Conservation (phyloP, 2,888 invertebrate species). For the Boloria selene region DNA sequence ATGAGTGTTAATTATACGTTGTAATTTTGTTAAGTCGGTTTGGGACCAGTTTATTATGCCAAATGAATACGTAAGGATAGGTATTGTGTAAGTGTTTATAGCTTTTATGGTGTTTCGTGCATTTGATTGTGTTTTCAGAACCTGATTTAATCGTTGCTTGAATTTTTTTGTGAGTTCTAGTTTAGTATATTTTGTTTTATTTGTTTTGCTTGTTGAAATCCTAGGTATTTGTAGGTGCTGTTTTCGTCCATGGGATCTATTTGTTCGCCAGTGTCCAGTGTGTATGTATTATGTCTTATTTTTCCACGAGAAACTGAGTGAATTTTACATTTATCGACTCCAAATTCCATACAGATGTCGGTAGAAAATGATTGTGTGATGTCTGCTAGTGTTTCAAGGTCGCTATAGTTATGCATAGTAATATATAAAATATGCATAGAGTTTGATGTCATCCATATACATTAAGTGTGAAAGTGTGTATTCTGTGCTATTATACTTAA, state of each 20-base stretch:
- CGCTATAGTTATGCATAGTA: background rate
- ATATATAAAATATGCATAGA: background rate
- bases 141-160: conserved; percentile 1
- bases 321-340: conserved; percentile 19
- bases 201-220: conserved; percentile 10
- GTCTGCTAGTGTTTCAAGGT: background rate
- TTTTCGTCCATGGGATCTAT: conserved; percentile 8
- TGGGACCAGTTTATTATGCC: too few species aligned
- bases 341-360: conserved; percentile 14
- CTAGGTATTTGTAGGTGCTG: conserved; percentile 23
- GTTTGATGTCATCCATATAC: conserved; percentile 12
- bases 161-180: conserved; percentile 3
- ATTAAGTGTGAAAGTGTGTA: conserved; percentile 14
- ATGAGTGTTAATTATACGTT: too few species aligned
- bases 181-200: conserved; percentile 14
- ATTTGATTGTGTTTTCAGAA: conserved; percentile 6
- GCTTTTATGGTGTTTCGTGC: conserved; percentile 10
- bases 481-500: conserved; percentile 3
- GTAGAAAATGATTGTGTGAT: conserved; percentile 7
- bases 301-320: background rate
- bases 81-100: background rate
- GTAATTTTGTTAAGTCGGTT: too few species aligned
- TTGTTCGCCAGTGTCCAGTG: background rate
- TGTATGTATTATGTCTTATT: background rate
- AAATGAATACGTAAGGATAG: too few species aligned